Evolutionary conservation across 2,797 vertebrate genomes (phyloP).

Genomic region (Hoplostethus mediterraneus): DNA sequence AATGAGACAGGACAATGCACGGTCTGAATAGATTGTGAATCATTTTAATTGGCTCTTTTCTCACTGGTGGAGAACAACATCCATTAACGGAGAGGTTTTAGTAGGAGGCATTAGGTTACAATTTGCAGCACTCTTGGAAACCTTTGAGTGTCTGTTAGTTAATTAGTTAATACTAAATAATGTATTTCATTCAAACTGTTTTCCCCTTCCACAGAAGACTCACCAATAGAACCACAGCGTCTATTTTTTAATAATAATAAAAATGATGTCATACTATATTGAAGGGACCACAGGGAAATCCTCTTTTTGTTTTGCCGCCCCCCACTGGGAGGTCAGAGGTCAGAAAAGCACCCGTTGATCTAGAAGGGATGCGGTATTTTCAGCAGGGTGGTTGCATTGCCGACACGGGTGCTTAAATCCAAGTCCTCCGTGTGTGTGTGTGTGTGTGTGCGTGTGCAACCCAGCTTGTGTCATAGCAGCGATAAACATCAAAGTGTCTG

Average conservation of each 20-base stretch:
- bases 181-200: conserved; percentile 5
- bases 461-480: background rate
- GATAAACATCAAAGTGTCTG: conserved; percentile 22
- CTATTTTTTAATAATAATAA: background rate
- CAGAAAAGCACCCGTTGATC: no score
- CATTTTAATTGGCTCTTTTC: conserved; percentile 22
- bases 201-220: background rate
- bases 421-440: no score
- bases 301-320: no score
- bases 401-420: no score
- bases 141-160: background rate
- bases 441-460: no score
- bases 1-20: conserved; percentile 4
- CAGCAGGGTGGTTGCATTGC: no score
- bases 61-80: conserved; percentile 28
- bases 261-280: no score
- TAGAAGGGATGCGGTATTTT: no score
- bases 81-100: conserved; percentile 20
- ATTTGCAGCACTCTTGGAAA: background rate
- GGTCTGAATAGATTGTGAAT: conserved; percentile 36
- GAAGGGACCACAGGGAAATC: no score
- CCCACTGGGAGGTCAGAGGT: no score
- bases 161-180: conserved; percentile 17
- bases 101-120: background rate
- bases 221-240: background rate